A percentile compares a stretch with the other conserved stretches of the same genome.
These are phyloP conservation scores for Ectobius pallidus DNA, from an alignment of 2,888 invertebrate species.

Conservation along the genomic window DNA sequence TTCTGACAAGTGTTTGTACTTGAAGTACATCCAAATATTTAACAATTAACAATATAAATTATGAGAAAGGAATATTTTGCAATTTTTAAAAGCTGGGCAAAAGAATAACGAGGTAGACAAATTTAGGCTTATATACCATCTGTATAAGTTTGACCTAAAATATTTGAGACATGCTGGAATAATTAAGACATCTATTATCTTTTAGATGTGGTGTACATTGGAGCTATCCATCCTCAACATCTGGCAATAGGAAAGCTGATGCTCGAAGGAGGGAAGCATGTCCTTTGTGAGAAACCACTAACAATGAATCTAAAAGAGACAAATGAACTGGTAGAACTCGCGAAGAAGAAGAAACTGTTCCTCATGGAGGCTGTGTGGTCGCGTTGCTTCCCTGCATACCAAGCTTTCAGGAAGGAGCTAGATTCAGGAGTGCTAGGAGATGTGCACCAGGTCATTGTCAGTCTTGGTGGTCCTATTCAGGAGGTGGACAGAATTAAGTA, in stretches of 20 bases:
- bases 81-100: no score
- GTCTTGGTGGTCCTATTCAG: slow-evolving; percentile 69
- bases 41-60: no score
- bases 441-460: slow-evolving; percentile 67
- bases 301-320: slow-evolving; percentile 79
- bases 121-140: no score
- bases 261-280: slow-evolving; percentile 81
- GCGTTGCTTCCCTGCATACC: slow-evolving; percentile 79
- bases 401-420: slow-evolving; percentile 70
- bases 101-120: no score
- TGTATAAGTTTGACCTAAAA: no score
- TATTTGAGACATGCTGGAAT: no score
- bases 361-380: slow-evolving; percentile 92
- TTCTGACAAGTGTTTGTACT: no score
- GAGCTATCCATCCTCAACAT: slow-evolving; percentile 77
- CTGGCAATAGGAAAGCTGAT: slow-evolving; percentile 71
- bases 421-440: slow-evolving; percentile 72
- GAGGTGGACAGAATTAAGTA: slow-evolving; percentile 69
- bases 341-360: slow-evolving; percentile 74
- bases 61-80: no score
- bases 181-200: slow-evolving; percentile 47
- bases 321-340: slow-evolving; percentile 66
- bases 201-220: slow-evolving; percentile 90
- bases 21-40: no score
- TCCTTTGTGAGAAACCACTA: slow-evolving; percentile 90